These are phyloP conservation scores for Phocoena sinus DNA, from an alignment of 2,113 vertebrate genomes.

Conservation along the genomic window DNA sequence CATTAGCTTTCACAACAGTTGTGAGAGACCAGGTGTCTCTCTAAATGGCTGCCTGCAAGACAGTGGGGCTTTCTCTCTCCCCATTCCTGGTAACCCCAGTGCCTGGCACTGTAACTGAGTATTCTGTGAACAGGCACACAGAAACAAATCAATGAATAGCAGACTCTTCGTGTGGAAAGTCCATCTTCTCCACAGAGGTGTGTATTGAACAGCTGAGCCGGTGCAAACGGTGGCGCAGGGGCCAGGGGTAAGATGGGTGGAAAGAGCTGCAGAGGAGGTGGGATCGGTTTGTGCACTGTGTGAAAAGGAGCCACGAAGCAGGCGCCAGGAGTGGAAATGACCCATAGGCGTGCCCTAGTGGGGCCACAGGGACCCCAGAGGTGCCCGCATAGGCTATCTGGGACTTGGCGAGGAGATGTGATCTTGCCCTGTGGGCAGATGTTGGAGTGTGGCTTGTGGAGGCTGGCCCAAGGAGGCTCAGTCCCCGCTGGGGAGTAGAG, in stretches of 20 bases:
- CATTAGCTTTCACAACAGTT: background rate
- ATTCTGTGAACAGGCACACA: background rate
- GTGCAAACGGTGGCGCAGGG: fast-evolving
- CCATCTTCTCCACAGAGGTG: background rate
- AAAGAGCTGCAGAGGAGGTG: background rate
- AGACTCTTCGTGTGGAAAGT: background rate
- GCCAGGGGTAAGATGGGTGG: background rate
- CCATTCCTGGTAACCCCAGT: background rate
- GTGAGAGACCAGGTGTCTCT: background rate
- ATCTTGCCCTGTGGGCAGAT: background rate
- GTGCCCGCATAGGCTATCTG: too few relatives aligned
- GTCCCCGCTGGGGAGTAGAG: background rate
- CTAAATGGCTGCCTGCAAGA: too few relatives aligned
- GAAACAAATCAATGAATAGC: background rate
- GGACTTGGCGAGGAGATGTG: background rate
- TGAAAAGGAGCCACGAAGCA: background rate
- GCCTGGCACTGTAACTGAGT: background rate
- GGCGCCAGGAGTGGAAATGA: too few relatives aligned
- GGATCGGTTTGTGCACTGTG: background rate
- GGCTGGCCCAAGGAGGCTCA: fast-evolving
- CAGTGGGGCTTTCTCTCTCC: background rate
- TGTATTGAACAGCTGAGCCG: background rate
- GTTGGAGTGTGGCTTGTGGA: background rate
- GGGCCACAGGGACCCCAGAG: background rate
- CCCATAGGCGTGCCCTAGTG: background rate